phyloP scores from a whole-genome alignment of 2,113 vertebrate species.

The Campylorhamphus procurvoides region DNA sequence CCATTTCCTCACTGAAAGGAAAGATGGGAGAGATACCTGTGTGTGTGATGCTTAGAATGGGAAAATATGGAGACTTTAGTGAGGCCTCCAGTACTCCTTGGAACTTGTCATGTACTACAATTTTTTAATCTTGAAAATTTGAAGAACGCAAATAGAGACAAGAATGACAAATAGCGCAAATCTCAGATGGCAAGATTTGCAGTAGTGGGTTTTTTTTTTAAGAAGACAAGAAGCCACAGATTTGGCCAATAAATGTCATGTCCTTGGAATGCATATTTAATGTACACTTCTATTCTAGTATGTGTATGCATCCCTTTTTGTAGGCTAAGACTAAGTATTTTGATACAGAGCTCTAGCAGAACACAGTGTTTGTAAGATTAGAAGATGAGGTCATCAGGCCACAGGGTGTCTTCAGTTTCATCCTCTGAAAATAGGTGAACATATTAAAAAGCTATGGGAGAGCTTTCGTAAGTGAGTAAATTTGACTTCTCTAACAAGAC shows the following conservation, averaged over 20 bases:
- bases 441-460: neutral
- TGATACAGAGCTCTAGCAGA: neutral
- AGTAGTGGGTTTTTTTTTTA: neutral
- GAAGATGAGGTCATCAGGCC: neutral
- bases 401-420: neutral
- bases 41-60: neutral
- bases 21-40: neutral
- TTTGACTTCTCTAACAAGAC: neutral
- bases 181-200: neutral
- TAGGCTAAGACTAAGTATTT: neutral
- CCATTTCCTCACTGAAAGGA: neutral
- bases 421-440: conserved; percentile 1
- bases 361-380: neutral
- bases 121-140: neutral
- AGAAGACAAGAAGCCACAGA: neutral
- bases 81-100: neutral
- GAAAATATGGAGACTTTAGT: neutral
- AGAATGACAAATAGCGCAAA: neutral
- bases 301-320: neutral
- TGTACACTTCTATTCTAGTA: neutral
- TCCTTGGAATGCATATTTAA: neutral
- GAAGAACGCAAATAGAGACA: neutral
- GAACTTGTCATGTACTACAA: neutral
- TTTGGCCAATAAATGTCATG: neutral
- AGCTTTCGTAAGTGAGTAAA: conserved; percentile 14